phyloP scores from a whole-genome alignment of 2,797 vertebrate genomes.

The Danio tinwini region DNA sequence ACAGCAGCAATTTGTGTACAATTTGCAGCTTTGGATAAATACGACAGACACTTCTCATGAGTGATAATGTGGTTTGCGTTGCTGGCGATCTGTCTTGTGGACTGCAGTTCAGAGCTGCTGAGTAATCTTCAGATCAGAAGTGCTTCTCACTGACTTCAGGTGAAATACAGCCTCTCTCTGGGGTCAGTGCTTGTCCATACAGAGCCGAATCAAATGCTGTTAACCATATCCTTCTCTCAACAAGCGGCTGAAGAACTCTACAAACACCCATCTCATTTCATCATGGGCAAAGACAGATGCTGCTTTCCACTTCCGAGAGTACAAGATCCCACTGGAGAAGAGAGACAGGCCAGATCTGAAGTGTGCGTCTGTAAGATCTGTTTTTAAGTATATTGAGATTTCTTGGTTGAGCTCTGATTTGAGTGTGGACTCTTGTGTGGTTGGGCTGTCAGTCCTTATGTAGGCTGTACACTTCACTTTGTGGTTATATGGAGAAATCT shows the following conservation, averaged over 20 bases:
- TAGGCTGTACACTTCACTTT: background rate
- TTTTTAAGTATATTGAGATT: conserved; percentile 20
- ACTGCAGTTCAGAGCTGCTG: background rate
- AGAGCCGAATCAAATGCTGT: conserved; percentile 12
- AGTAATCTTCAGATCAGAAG: conserved; percentile 21
- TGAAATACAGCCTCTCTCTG: conserved; percentile 10
- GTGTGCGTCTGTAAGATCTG: conserved; percentile 14
- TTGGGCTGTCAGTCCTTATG: background rate
- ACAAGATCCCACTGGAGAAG: conserved; percentile 30
- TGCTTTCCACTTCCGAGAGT: conserved; percentile 43
- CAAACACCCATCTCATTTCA: conserved; percentile 41
- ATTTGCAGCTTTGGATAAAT: conserved; percentile 16
- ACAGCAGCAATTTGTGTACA: background rate
- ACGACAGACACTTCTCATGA: background rate
- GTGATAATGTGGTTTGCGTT: background rate
- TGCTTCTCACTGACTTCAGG: background rate
- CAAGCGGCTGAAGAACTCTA: conserved; percentile 39
- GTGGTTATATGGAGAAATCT: background rate
- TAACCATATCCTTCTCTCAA: conserved; percentile 40
- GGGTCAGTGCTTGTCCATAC: background rate
- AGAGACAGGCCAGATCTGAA: conserved; percentile 31
- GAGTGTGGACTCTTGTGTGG: background rate
- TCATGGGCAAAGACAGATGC: conserved; percentile 27
- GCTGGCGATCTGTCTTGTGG: background rate
- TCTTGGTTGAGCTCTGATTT: background rate